Base-by-base conservation (phyloP, 2,888 invertebrate genomes). In the Drosophila tanythrix region DNA sequence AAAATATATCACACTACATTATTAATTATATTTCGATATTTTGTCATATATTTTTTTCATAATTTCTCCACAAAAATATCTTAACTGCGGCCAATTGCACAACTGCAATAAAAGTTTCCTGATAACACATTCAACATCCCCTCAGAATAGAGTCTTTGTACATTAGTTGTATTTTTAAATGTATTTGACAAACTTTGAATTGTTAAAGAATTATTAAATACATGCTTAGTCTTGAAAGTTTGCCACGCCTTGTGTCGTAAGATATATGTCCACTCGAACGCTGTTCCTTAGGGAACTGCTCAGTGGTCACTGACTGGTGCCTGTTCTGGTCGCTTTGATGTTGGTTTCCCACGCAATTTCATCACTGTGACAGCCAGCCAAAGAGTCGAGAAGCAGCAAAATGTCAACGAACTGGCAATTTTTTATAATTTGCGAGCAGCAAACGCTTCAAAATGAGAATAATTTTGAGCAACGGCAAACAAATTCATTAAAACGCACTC, bases 401-500 rank as follows among this genome's bases (percentile, higher is more conserved):
- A 46, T 76, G 80, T 64, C 80, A 73, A 76, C 62, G 51, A 66
- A 73, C 69, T 67, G 76, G 69, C 67, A 57, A 73, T 76, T 76
- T 70, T 76, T 79, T 61, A 74, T 51, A 68, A 74, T 80, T 80
- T 74, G 81, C 80, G 35, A 50, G 35, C 52, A 21, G 57, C n/a
- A 61, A 69, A 52, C 31, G 69, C 60, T 72, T 61, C 51, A 63
- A 61, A 72, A 63, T 68, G 63, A 66, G 56, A 62, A 76, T 70
- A 76, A 62, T 76, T 76, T 61, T 36, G 35, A 76, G 40, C 36
- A 58, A 66, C 62, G 57, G 65, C 70, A 69, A 69, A 71, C 74
- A 74, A 70, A 78, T 81, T 80, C 67, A 80, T 81, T 81, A 74
- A 71, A 78, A 60, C 56, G 53, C 70, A 62, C 68, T 71, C 60